Evolutionary conservation across 1,140 invertebrate species (phyloP), one percentile per base, ranked within the genome.

Genomic region (Vanessa atalanta): DNA sequence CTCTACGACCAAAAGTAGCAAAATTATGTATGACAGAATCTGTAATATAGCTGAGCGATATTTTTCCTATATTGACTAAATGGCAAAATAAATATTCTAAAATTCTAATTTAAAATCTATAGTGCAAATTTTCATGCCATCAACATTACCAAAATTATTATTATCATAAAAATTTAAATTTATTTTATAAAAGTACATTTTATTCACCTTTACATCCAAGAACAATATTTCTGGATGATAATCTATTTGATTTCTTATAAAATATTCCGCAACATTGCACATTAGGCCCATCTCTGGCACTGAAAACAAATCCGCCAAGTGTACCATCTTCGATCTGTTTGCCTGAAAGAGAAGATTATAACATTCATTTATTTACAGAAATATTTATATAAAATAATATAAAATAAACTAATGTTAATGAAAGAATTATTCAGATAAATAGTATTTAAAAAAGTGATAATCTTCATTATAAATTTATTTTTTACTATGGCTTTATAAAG

Each of bases 211-310:
- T 0, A 99, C 97, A 93, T 99, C 98, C 87, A 98, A 95, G 86
- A 99, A 99, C 11, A 99, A 94, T 86, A 98, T 99, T 93, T 99
- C 97, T 1, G 98, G 98, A 93, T 98, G 97, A 91, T 98, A 99
- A 82, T 97, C 96, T 73, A 99, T 98, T 77, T 96, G 95, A 88
- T 98, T 97, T 55, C 95, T 94, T 69, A 97, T 95, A 88, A 99
- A 99, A 94, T 97, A 98, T 92, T 99, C 97, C 7, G 98, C 97
- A 0, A 99, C 96, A 93, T 98, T 98, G 79, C 98, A 98, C 4
- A 99, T 90, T 37, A 99, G 93, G 77, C 96, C 96, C 95, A 99
- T 99, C 95, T 99, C 98, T 16, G 98, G 98, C 50, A 99, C 96
- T 1, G 98, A 98, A 92, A 99, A 99, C n/a, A 99, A 90, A 94